Evolutionary conservation across 1,140 invertebrate genomes (phyloP).

Genomic region (Helicoverpa armigera): DNA sequence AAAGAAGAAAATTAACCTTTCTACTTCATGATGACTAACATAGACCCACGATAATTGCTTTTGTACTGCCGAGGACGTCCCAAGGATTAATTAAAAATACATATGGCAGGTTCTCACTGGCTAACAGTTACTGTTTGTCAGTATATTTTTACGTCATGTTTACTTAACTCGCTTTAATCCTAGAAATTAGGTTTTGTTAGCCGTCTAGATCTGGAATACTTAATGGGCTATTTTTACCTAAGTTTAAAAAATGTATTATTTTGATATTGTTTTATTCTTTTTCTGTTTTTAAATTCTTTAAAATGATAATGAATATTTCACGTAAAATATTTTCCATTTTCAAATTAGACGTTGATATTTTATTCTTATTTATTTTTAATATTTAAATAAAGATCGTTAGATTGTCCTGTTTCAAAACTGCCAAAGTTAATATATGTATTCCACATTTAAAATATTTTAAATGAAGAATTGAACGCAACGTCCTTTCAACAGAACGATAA

Average conservation of each 20-base stretch:
- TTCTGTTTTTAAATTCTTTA: no score
- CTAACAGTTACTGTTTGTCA: conserved; percentile 17
- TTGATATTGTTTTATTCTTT: neutral
- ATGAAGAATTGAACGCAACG: neutral
- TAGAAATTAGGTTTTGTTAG: conserved; percentile 16
- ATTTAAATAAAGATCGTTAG: no score
- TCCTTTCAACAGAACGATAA: conserved; percentile 10
- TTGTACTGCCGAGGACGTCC: conserved; percentile 47
- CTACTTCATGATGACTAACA: conserved; percentile 37
- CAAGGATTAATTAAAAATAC: conserved; percentile 51
- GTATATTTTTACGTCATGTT: conserved; percentile 48
- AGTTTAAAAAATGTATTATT: neutral
- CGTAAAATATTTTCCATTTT: no score
- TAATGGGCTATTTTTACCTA: no score
- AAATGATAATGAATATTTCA: no score
- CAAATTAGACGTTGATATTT: no score
- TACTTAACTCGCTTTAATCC: conserved; percentile 44
- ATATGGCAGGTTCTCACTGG: conserved; percentile 50
- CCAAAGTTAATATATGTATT: no score
- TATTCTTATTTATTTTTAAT: no score
- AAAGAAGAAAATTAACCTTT: conserved; percentile 50
- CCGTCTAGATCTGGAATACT: neutral
- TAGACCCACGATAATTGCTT: conserved; percentile 48
- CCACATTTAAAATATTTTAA: neutral
- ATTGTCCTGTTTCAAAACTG: no score